These are phyloP conservation scores for Odocoileus hemionus DNA, from an alignment of 2,113 vertebrate species.

Conservation along the genomic window DNA sequence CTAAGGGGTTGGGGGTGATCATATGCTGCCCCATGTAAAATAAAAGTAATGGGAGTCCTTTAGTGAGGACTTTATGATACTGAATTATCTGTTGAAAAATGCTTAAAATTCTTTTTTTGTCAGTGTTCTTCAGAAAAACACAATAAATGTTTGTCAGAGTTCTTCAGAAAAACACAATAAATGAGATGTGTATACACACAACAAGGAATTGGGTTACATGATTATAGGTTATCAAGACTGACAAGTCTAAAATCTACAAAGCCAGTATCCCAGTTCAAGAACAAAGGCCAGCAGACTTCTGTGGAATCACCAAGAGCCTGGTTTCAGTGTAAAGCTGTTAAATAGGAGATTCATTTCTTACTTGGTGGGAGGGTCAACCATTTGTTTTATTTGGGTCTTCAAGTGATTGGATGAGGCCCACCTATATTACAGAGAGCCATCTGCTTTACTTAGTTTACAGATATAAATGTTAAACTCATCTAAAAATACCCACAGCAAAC, in stretches of 20 bases:
- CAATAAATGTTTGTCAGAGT: not conserved
- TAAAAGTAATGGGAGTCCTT: not conserved
- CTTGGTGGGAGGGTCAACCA: not conserved
- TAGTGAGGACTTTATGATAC: not conserved
- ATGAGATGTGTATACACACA: not conserved
- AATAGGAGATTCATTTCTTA: not conserved
- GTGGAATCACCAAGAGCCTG: not conserved
- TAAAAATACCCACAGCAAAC: not conserved
- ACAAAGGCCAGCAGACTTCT: not conserved
- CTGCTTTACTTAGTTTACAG: not conserved
- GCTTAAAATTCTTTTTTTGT: not conserved
- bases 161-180: not conserved
- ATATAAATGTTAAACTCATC: not conserved
- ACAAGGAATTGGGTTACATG: not conserved
- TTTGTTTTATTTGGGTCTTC: not conserved
- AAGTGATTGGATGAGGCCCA: not conserved
- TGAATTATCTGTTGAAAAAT: not conserved
- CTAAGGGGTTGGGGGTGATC: not conserved
- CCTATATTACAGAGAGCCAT: not conserved
- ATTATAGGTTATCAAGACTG: not conserved
- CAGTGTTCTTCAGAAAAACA: not conserved
- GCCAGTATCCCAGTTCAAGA: not conserved
- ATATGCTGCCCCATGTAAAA: too few species aligned
- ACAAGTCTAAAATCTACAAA: not conserved
- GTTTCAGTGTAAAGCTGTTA: not conserved